A percentile compares a stretch with the other conserved stretches of the same genome.
These are phyloP conservation scores for Aphidius colemani DNA, from an alignment of 2,888 invertebrate genomes.

Conservation along the genomic window DNA sequence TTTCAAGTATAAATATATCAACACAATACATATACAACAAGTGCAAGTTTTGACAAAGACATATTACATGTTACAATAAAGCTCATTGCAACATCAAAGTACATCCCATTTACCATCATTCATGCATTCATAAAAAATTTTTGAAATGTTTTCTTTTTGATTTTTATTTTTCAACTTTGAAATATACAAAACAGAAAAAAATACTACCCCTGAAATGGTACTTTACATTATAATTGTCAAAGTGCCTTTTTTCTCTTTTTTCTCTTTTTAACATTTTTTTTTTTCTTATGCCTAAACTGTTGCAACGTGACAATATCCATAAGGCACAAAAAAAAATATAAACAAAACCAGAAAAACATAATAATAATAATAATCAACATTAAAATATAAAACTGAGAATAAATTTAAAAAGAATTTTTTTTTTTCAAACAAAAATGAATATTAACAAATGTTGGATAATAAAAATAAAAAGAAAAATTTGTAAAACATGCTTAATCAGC, in stretches of 20 bases:
- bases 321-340: background rate
- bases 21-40: too few species aligned
- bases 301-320: background rate
- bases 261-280: background rate
- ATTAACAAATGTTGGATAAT: background rate
- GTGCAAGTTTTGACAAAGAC: constrained; percentile 14
- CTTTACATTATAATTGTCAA: constrained; percentile 9
- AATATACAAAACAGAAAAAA: constrained; percentile 2
- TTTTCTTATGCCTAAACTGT: background rate
- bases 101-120: background rate
- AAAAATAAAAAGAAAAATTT: background rate
- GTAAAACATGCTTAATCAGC: constrained; percentile 26
- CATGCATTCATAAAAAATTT: background rate
- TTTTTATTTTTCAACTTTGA: constrained; percentile 12
- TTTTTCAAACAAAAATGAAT: background rate
- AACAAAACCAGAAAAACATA: too few species aligned
- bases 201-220: constrained; percentile 1
- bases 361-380: constrained; percentile 8
- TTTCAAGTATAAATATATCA: too few species aligned
- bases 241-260: constrained; percentile 4
- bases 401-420: background rate
- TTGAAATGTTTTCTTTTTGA: background rate
- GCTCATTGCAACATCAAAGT: constrained; percentile 16
- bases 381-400: background rate
- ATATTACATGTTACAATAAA: constrained; percentile 14